These are phyloP conservation scores for Emydura subglobosa DNA, from an alignment of 2,113 vertebrate genomes.

Conservation along the genomic window DNA sequence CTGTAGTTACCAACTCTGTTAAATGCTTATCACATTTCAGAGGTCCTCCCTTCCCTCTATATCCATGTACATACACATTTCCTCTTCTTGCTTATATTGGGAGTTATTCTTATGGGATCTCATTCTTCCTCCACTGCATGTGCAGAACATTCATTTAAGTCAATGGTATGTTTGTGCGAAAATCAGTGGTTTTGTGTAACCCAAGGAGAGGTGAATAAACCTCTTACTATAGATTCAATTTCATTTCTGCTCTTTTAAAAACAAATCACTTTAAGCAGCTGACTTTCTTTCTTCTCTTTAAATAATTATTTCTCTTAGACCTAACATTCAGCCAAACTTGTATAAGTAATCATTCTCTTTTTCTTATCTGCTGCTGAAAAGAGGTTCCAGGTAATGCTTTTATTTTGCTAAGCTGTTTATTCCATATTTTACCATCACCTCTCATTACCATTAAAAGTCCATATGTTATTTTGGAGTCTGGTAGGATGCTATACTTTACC, in stretches of 20 bases:
- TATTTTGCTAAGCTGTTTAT: conserved; percentile 59
- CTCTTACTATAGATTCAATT: background rate
- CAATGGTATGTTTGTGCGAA: background rate
- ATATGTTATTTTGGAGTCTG: conserved; percentile 39
- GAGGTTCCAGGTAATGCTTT: conserved; percentile 95
- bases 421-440: conserved; percentile 46
- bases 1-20: background rate
- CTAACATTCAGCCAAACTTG: conserved; percentile 45
- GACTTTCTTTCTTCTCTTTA: background rate
- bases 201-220: background rate
- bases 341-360: conserved; percentile 78
- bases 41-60: background rate
- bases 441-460: conserved; percentile 54
- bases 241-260: background rate
- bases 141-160: background rate
- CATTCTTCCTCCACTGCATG: background rate
- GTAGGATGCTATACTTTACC: conserved; percentile 5
- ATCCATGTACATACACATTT: background rate
- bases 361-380: conserved; percentile 88
- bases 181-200: background rate
- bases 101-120: background rate
- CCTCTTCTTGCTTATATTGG: background rate
- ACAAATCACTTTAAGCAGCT: background rate
- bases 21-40: background rate
- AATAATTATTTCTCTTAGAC: conserved; percentile 24